Evolutionary conservation across 2,113 vertebrate genomes (phyloP).

Genomic region (Trogon surrucura): DNA sequence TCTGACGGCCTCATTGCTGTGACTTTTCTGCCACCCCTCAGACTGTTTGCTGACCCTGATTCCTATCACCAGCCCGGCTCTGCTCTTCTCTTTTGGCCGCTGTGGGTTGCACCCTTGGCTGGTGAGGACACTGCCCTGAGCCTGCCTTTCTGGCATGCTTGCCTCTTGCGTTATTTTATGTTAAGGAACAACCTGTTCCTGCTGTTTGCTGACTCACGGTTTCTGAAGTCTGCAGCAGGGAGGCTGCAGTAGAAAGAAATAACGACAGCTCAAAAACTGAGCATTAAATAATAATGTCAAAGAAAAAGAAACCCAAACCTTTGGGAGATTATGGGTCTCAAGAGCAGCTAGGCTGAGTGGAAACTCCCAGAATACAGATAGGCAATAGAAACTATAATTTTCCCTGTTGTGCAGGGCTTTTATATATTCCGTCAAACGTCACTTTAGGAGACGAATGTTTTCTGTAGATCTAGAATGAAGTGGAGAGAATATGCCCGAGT

Average conservation of each 20-base stretch:
- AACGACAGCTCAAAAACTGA: not conserved
- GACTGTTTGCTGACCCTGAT: not conserved
- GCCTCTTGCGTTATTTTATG: not conserved
- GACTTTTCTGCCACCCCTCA: rapidly evolving
- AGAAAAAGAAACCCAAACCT: not conserved
- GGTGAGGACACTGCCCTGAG: not conserved
- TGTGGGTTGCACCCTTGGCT: not conserved
- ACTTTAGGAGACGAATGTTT: not conserved
- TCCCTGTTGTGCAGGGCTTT: not conserved
- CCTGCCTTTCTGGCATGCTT: not conserved
- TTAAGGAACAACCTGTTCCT: not conserved
- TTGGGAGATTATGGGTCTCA: not conserved
- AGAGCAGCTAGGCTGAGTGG: not conserved
- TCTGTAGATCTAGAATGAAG: not conserved
- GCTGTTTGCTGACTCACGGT: not conserved
- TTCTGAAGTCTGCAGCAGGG: not conserved
- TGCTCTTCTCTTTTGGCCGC: not conserved
- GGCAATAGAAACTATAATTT: not conserved
- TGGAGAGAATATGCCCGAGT: not conserved
- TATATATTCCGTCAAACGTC: not conserved
- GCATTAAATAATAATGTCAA: not conserved
- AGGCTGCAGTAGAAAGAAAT: not conserved
- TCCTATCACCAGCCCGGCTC: not conserved
- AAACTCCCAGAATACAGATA: not conserved
- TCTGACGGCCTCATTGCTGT: rapidly evolving